These are phyloP conservation scores for Actenoides lindsayi DNA, from an alignment of 2,113 vertebrate species.

Conservation along the genomic window DNA sequence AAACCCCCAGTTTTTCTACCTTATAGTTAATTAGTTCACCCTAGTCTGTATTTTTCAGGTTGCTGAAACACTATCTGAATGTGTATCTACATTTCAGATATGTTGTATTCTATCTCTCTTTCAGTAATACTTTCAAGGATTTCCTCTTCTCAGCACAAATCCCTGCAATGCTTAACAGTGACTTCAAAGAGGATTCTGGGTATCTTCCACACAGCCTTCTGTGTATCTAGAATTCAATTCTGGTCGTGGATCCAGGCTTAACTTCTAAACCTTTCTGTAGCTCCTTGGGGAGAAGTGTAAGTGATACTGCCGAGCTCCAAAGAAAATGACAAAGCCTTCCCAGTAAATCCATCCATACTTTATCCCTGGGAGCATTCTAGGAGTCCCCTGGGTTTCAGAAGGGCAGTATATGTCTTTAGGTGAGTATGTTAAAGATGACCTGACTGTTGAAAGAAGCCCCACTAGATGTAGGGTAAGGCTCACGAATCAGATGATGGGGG, in stretches of 20 bases:
- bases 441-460: background rate
- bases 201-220: background rate
- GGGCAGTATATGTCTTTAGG: background rate
- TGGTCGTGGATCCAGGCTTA: background rate
- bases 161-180: background rate
- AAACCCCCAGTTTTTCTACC: background rate
- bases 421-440: background rate
- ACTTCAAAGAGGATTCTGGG: background rate
- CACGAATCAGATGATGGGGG: background rate
- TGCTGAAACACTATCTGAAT: background rate
- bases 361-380: background rate
- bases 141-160: constrained; percentile 33
- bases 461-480: background rate
- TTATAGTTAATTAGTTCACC: background rate
- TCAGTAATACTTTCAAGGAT: constrained; percentile 10
- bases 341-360: background rate
- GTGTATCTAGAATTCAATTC: background rate
- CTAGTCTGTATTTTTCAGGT: background rate
- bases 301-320: background rate
- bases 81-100: background rate
- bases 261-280: background rate
- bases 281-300: background rate
- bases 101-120: background rate
- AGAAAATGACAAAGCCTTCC: background rate
- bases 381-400: background rate